Conservation (phyloP, 1,140 invertebrate species). For the Stegodyphus mimosarum region DNA sequence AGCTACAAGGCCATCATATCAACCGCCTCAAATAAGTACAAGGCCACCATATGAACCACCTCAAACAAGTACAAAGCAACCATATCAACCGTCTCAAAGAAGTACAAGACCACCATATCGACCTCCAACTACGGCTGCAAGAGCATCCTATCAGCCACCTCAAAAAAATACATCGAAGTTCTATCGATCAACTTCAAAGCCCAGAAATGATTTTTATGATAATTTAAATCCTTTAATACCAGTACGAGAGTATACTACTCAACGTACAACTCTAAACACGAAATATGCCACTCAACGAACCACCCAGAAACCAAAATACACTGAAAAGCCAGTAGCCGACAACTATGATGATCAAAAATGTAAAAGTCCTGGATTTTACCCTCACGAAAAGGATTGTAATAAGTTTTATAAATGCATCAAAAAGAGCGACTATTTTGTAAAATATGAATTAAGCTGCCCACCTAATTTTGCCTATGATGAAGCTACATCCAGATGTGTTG, state of each 20-base stretch:
- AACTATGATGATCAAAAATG: conserved; percentile 10
- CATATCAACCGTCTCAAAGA: neutral
- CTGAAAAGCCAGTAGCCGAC: neutral
- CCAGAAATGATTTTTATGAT: conserved; percentile 21
- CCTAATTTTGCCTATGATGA: conserved; percentile 55
- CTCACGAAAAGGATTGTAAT: conserved; percentile 61
- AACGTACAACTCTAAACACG: no score
- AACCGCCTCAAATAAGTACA: neutral
- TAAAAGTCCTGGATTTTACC: conserved; percentile 61
- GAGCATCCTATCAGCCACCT: neutral
- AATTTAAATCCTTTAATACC: conserved; percentile 4
- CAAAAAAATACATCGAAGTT: no score
- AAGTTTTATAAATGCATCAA: conserved; percentile 65
- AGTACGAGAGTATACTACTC: neutral
- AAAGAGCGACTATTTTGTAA: conserved; percentile 64
- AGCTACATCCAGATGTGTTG: conserved; percentile 8
- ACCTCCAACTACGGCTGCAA: neutral
- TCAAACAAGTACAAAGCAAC: neutral
- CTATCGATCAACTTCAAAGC: neutral
- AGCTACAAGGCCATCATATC: neutral
- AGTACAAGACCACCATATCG: no score
- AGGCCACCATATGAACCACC: neutral
- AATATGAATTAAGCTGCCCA: conserved; percentile 69
- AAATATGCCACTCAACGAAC: neutral
- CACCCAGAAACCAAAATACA: conserved; percentile 4